These are phyloP conservation scores for Eleutherodactylus coqui DNA, from an alignment of 2,797 vertebrate genomes.

Conservation along the genomic window DNA sequence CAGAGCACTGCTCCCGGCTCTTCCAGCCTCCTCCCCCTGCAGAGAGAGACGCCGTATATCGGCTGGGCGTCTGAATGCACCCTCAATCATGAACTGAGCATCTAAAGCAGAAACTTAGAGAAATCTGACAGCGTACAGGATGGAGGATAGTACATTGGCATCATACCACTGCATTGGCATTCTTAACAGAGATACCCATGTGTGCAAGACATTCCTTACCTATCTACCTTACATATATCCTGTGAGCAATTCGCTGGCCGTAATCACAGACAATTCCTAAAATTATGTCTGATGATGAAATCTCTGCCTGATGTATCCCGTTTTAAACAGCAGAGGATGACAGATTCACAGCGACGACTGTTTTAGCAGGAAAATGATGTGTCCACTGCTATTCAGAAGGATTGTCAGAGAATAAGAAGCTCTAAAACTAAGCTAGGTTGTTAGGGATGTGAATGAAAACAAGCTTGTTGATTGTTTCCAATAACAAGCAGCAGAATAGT, in stretches of 20 bases:
- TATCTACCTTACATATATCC: conserved; percentile 1
- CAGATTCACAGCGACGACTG: not conserved
- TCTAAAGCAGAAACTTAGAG: too few relatives aligned
- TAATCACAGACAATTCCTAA: not conserved
- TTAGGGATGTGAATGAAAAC: too few relatives aligned
- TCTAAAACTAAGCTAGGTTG: too few relatives aligned
- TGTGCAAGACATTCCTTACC: not conserved
- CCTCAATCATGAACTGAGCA: too few relatives aligned
- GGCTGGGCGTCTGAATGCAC: too few relatives aligned
- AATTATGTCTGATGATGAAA: not conserved
- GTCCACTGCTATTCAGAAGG: too few relatives aligned
- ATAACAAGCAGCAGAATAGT: too few relatives aligned
- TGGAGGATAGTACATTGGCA: not conserved
- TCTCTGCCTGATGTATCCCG: not conserved
- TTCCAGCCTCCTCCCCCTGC: too few relatives aligned
- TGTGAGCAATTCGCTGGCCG: not conserved
- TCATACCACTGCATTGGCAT: not conserved
- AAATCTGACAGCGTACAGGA: not conserved
- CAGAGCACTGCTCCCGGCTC: too few relatives aligned
- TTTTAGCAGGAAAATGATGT: not conserved
- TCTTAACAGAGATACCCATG: not conserved
- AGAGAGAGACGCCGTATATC: too few relatives aligned
- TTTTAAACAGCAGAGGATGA: not conserved
- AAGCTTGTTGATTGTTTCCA: too few relatives aligned
- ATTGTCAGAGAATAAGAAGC: too few relatives aligned